phyloP scores from a whole-genome alignment of 2,797 vertebrate species.

The Streptopelia turtur region DNA sequence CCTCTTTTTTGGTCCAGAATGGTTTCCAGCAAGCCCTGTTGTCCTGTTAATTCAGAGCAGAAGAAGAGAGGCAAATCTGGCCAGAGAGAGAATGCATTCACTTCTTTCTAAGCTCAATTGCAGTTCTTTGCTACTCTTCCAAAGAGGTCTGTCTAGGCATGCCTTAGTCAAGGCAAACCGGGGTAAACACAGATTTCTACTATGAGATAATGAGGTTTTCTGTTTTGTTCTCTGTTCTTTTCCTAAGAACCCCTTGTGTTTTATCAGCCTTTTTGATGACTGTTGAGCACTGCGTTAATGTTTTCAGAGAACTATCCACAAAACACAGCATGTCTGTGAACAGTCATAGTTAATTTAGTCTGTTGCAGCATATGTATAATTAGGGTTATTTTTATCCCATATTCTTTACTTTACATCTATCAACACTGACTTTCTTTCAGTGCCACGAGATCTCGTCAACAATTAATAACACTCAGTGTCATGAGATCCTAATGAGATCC shows the following conservation, averaged over 20 bases:
- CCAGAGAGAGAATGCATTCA: background rate
- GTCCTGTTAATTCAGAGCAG: background rate
- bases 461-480: conserved; percentile 44
- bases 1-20: background rate
- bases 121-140: background rate
- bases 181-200: background rate
- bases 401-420: conserved; percentile 7
- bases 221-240: conserved; percentile 1
- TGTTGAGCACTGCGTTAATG: background rate
- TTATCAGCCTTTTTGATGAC: background rate
- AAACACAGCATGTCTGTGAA: background rate
- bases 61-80: background rate
- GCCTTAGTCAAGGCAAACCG: background rate
- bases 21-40: background rate
- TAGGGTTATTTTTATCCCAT: conserved; percentile 35
- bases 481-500: conserved; percentile 26
- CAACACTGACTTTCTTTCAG: conserved; percentile 56
- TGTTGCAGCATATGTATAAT: background rate
- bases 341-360: conserved; percentile 36
- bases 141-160: background rate
- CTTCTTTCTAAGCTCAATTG: background rate
- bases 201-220: conserved; percentile 32
- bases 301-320: conserved; percentile 44
- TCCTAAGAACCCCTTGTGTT: background rate
- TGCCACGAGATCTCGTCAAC: background rate